phyloP scores from a whole-genome alignment of 2,113 vertebrate genomes.

The Oophaga pumilio region DNA sequence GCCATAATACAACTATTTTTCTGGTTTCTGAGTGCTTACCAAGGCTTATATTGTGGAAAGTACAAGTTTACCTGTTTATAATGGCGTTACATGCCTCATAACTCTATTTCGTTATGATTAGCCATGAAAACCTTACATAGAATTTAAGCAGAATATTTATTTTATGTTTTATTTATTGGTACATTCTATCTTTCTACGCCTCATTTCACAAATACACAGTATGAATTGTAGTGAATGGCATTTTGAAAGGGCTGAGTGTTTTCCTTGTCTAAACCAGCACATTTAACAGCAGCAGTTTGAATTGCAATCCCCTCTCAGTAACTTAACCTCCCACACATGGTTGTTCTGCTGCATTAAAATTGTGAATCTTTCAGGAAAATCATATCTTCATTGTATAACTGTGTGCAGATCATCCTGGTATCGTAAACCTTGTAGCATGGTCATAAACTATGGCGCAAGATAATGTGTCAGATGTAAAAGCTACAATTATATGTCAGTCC shows the following conservation, averaged over 20 bases:
- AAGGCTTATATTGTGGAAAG: neutral
- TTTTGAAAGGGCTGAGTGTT: conserved; percentile 16
- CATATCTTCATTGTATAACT: neutral
- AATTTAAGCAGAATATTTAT: conserved; percentile 1
- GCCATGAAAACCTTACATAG: neutral
- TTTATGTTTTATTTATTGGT: conserved; percentile 38
- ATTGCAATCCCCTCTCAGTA: conserved; percentile 2
- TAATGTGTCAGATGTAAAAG: neutral
- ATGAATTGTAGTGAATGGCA: conserved; percentile 22
- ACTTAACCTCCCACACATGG: conserved; percentile 43
- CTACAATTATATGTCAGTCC: neutral
- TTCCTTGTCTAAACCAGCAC: conserved; percentile 34
- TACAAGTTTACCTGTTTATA: neutral
- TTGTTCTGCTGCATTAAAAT: conserved; percentile 36
- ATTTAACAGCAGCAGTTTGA: conserved; percentile 35
- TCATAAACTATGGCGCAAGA: neutral
- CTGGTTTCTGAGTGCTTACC: neutral
- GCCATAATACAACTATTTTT: neutral
- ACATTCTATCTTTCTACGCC: conserved; percentile 2
- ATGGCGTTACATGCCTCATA: neutral
- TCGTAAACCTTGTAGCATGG: too few relatives aligned
- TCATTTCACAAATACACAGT: conserved; percentile 36
- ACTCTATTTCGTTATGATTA: neutral
- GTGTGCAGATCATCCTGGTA: neutral
- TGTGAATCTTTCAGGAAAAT: conserved; percentile 9